These are phyloP conservation scores for Germaria angustata DNA, from an alignment of 2,888 invertebrate genomes.

Conservation along the genomic window DNA sequence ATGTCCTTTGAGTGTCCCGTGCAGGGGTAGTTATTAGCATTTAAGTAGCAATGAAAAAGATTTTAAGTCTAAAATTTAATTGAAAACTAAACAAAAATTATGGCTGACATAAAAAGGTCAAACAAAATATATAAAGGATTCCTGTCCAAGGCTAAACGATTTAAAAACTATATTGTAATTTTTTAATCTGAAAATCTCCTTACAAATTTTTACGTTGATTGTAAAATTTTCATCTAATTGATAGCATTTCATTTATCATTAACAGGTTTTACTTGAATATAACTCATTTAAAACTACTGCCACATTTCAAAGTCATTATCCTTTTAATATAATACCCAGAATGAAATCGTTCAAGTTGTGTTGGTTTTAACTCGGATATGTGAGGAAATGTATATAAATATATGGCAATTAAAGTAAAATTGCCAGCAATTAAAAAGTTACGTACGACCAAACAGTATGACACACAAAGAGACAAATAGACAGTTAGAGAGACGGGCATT, in stretches of 20 bases:
- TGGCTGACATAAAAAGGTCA: too few species aligned
- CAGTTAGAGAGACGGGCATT: background rate
- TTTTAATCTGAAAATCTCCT: too few species aligned
- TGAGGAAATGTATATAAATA: background rate
- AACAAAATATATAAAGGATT: too few species aligned
- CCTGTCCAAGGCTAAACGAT: too few species aligned
- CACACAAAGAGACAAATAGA: background rate
- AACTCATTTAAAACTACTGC: slow-evolving; percentile 1
- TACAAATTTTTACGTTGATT: too few species aligned
- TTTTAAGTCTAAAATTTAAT: too few species aligned
- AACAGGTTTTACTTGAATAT: slow-evolving; percentile 14
- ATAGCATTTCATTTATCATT: background rate
- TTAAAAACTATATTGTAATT: too few species aligned
- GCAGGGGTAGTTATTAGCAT: too few species aligned
- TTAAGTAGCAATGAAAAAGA: too few species aligned
- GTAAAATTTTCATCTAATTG: background rate
- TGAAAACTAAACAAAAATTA: too few species aligned
- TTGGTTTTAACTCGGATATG: background rate
- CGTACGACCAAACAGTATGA: background rate
- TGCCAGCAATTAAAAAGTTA: slow-evolving; percentile 52
- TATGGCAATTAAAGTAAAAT: slow-evolving; percentile 56
- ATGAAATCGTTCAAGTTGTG: background rate
- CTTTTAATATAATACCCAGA: background rate
- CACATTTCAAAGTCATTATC: background rate
- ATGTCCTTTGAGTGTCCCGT: too few species aligned